Percentiles rank a stretch among this genome's conserved stretches.
Evolutionary conservation across 2,797 vertebrate genomes (phyloP).

Genomic region (Pelobates cultripes): DNA sequence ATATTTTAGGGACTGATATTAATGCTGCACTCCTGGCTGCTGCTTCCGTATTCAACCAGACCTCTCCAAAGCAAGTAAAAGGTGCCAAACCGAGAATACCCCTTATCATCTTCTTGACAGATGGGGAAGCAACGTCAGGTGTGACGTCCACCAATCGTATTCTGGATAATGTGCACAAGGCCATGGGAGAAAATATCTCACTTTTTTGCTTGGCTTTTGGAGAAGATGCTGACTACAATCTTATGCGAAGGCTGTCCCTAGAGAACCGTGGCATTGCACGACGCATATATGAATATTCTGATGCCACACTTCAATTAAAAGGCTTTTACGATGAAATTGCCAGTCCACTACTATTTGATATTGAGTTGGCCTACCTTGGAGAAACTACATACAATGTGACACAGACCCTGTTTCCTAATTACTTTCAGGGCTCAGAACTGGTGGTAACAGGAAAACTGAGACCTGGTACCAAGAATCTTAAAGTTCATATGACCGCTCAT

Average conservation of each 20-base stretch:
- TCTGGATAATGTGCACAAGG: constrained; percentile 75
- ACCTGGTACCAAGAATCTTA: constrained; percentile 70
- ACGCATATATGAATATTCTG: constrained; percentile 80
- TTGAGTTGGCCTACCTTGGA: constrained; percentile 79
- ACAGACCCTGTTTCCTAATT: constrained; percentile 78
- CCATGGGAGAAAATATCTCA: constrained; percentile 70
- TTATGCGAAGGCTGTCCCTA: constrained; percentile 77
- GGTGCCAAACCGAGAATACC: constrained; percentile 68
- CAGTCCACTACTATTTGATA: constrained; percentile 80
- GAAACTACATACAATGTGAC: constrained; percentile 76
- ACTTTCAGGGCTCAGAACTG: constrained; percentile 84
- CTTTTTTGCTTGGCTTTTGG: constrained; percentile 86
- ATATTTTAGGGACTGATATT: constrained; percentile 82
- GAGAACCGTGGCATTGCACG: constrained; percentile 80
- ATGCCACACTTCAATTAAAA: constrained; percentile 80
- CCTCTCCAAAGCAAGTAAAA: constrained; percentile 47
- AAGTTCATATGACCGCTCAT: constrained; percentile 71
- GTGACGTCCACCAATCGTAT: constrained; percentile 76
- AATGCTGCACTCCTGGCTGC: constrained; percentile 81
- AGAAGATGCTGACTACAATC: constrained; percentile 81
- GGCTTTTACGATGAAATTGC: constrained; percentile 85
- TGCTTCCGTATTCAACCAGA: constrained; percentile 76
- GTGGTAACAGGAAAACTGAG: constrained; percentile 80
- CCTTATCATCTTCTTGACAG: constrained; percentile 84
- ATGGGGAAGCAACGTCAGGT: constrained; percentile 82